Evolutionary conservation across 2,888 invertebrate species (phyloP).

Genomic region (Helobdella robusta): DNA sequence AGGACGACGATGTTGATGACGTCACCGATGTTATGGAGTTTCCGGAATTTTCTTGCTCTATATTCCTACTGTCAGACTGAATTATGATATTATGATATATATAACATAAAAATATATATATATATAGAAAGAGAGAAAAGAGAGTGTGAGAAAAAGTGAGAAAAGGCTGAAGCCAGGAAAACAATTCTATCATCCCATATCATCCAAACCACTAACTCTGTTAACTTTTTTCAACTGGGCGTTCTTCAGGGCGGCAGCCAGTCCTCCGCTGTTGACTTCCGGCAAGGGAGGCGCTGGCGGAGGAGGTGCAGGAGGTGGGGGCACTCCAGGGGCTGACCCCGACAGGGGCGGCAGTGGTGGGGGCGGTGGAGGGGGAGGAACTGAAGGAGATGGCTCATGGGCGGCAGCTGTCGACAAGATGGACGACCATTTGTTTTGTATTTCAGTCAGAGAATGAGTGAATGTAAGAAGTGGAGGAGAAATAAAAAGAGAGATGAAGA

Average conservation of each 20-base stretch:
- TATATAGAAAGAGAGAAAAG: not conserved
- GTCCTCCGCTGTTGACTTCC: conserved; percentile 31
- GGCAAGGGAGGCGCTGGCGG: conserved; percentile 56
- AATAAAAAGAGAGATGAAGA: no score
- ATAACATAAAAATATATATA: not conserved
- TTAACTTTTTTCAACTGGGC: conserved; percentile 57
- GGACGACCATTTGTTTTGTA: no score
- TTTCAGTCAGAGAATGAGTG: no score
- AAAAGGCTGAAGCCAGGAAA: not conserved
- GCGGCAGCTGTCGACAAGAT: no score
- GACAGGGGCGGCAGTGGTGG: conserved; percentile 56
- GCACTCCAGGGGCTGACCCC: conserved; percentile 46
- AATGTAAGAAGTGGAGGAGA: no score
- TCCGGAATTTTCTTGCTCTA: conserved; percentile 19
- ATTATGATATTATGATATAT: not conserved
- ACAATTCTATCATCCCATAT: not conserved
- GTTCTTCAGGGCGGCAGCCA: conserved; percentile 75
- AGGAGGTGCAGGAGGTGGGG: conserved; percentile 56
- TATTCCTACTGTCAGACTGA: not conserved
- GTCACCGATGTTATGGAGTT: conserved; percentile 11
- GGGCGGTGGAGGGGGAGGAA: conserved; percentile 50
- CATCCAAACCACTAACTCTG: conserved; percentile 25
- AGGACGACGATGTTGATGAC: conserved; percentile 12
- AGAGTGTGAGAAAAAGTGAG: not conserved
- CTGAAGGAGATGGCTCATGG: conserved; percentile 5